Evolutionary conservation across 92 coral and sea anemone genomes (phyloP).

Genomic region (Bergia sp.): DNA sequence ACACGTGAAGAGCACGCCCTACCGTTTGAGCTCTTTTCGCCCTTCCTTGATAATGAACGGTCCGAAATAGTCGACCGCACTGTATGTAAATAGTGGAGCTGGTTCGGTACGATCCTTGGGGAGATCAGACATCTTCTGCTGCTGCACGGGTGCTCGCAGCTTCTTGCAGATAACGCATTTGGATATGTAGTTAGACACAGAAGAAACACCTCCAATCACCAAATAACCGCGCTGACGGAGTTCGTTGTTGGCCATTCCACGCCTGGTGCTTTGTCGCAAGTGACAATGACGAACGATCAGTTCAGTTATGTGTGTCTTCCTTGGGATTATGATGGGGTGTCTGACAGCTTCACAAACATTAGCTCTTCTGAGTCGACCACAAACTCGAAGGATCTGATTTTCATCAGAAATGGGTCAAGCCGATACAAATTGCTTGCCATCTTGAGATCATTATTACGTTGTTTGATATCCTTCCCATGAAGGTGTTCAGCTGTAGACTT

Average conservation of each 20-base stretch:
- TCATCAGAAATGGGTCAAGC: conserved; percentile 52
- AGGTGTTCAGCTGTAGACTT: no score
- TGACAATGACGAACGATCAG: conserved; percentile 27
- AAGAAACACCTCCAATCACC: conserved; percentile 54
- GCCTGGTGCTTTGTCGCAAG: conserved; percentile 51
- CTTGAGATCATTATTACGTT: conserved; percentile 33
- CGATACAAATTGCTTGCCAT: conserved; percentile 40
- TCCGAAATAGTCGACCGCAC: conserved; percentile 47
- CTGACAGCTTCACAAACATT: conserved; percentile 16
- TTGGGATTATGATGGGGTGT: conserved; percentile 38
- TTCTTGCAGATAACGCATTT: conserved; percentile 37
- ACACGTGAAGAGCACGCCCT: conserved; percentile 60
- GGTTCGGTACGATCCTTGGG: conserved; percentile 50
- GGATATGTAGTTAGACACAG: conserved; percentile 14
- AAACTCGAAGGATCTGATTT: conserved; percentile 39
- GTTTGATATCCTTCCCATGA: conserved; percentile 11
- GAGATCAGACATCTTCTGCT: conserved; percentile 56
- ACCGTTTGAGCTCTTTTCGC: conserved; percentile 37
- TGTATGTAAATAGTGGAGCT: conserved; percentile 47
- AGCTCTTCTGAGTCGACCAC: conserved; percentile 55
- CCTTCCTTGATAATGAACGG: conserved; percentile 54
- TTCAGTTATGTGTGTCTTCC: conserved; percentile 8
- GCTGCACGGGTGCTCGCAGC: conserved; percentile 43
- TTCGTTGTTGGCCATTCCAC: conserved; percentile 59
- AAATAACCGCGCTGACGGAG: conserved; percentile 63